Conservation (phyloP, 2,113 vertebrate genomes). For the Dolichallabes microphthalmus region DNA sequence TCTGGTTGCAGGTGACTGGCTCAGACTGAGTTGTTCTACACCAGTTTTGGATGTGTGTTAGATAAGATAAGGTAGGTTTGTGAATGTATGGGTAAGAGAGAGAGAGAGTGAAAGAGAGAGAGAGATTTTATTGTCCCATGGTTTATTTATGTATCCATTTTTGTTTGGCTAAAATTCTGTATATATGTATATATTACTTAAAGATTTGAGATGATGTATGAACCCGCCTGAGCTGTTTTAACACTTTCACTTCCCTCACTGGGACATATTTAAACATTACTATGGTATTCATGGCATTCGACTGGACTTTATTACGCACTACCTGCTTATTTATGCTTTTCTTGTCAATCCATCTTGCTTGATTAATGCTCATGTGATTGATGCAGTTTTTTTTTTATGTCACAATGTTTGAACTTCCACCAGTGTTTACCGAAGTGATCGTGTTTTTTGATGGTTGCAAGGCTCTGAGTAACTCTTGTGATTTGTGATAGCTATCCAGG, state of each 20-base stretch:
- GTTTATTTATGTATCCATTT: neutral
- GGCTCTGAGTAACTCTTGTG: neutral
- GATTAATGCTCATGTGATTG: slow-evolving; percentile 27
- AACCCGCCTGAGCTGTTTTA: neutral
- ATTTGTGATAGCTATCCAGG: neutral
- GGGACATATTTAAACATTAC: neutral
- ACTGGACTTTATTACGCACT: neutral
- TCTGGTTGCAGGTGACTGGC: neutral
- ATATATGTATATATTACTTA: neutral
- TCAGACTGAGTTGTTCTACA: neutral
- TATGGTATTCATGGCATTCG: neutral
- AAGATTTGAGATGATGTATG: neutral
- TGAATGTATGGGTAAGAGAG: neutral
- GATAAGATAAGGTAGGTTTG: slow-evolving; percentile 32
- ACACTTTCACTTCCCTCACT: neutral
- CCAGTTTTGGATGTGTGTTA: slow-evolving; percentile 14
- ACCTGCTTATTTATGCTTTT: neutral
- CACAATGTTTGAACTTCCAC: neutral
- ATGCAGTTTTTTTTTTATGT: neutral
- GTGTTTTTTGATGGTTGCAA: neutral
- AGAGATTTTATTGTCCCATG: neutral
- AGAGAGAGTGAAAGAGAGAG: neutral
- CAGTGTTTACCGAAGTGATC: neutral
- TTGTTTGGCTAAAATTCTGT: neutral
- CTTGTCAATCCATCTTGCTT: slow-evolving; percentile 47